Conservation (phyloP, 1,140 invertebrate species). For the Macrostomum lignano region DNA sequence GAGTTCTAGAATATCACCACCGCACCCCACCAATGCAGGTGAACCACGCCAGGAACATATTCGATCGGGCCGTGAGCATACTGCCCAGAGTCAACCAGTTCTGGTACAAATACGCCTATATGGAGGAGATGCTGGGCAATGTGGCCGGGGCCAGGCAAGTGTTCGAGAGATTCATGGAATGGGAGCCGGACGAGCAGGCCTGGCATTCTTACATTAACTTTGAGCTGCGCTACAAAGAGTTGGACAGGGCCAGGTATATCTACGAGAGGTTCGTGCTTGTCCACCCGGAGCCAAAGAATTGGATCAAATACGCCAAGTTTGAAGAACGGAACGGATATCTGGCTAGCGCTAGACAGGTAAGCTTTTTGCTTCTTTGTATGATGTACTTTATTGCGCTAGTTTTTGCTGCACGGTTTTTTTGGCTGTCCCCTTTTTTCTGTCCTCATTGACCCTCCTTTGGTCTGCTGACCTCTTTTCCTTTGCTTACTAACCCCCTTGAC, state of each 20-base stretch:
- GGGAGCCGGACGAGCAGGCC: conserved; percentile 95
- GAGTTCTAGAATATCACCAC: no score
- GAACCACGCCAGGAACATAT: conserved; percentile 90
- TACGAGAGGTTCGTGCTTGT: conserved; percentile 84
- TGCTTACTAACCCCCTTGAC: no score
- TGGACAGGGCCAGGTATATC: conserved; percentile 63
- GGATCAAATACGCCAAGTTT: conserved; percentile 70
- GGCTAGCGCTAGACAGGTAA: conserved; percentile 48
- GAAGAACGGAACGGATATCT: conserved; percentile 82
- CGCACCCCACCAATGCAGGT: no score
- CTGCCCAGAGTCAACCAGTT: conserved; percentile 87
- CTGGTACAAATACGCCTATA: conserved; percentile 99
- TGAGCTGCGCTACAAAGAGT: conserved; percentile 82
- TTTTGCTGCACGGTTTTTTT: no score
- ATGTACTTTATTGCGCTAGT: no score
- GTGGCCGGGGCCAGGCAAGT: conserved; percentile 48
- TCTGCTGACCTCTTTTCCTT: no score
- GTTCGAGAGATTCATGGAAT: conserved; percentile 99
- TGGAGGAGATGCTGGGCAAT: conserved; percentile 97
- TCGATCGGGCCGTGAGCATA: conserved; percentile 84
- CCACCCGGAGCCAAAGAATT: conserved; percentile 75
- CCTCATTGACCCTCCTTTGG: no score
- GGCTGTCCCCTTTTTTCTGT: no score
- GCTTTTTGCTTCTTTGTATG: no score
- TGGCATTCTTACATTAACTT: conserved; percentile 99